A percentile compares a stretch with the other conserved stretches of the same genome.
These are phyloP conservation scores for Myiopsitta monachus DNA, from an alignment of 2,113 vertebrate genomes.

Conservation along the genomic window DNA sequence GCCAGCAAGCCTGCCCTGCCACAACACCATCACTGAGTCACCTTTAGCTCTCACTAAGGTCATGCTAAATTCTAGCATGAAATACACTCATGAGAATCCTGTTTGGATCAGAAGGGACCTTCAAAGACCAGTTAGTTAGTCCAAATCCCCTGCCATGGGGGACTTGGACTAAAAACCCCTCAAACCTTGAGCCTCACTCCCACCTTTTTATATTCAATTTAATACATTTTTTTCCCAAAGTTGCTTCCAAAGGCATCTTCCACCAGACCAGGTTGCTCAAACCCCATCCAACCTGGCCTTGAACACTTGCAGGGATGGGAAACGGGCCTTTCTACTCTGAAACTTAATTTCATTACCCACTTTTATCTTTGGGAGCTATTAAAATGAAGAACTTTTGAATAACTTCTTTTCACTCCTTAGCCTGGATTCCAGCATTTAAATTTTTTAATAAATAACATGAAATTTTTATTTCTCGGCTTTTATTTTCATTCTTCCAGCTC, in stretches of 20 bases:
- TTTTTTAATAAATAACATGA: not conserved
- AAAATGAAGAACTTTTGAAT: not conserved
- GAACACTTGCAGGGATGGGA: not conserved
- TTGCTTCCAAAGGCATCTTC: not conserved
- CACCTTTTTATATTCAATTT: not conserved
- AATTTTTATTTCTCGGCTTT: not conserved
- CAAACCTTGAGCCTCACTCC: not conserved
- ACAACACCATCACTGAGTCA: not conserved
- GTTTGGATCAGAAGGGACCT: not conserved
- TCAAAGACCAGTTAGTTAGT: not conserved
- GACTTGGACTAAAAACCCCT: not conserved
- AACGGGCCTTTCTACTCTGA: not conserved
- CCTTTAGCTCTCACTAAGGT: not conserved
- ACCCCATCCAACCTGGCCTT: not conserved
- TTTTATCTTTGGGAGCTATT: not conserved
- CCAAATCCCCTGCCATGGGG: not conserved
- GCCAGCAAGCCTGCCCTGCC: not conserved
- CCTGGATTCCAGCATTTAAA: not conserved
- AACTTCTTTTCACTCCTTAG: not conserved
- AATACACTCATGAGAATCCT: not conserved
- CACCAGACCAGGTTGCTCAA: not conserved
- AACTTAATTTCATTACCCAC: not conserved
- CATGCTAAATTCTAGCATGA: not conserved
- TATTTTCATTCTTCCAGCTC: slow-evolving; percentile 10
- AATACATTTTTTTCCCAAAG: not conserved